These are phyloP conservation scores for Danio rerio DNA, from an alignment of 2,113 vertebrate species.

Conservation along the genomic window DNA sequence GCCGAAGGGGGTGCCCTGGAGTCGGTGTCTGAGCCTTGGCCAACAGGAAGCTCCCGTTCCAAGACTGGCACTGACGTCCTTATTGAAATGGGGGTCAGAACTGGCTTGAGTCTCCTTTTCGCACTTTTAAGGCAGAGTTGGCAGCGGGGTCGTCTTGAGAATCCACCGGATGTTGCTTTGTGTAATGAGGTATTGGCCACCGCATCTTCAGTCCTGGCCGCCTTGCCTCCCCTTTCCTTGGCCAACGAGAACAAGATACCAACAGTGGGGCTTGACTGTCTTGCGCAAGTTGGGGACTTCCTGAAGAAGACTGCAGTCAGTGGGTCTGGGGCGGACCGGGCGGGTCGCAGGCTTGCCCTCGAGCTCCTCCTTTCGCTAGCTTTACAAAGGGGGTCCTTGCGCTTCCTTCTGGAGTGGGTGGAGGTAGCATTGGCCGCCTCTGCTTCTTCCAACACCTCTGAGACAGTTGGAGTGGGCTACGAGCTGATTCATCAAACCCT, in stretches of 20 bases:
- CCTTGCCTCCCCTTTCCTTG: slow-evolving; percentile 79
- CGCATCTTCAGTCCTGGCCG: slow-evolving; percentile 76
- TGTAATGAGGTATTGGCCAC: slow-evolving; percentile 82
- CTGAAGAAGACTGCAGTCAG: slow-evolving; percentile 80
- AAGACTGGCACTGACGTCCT: slow-evolving; percentile 80
- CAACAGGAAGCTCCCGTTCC: slow-evolving; percentile 61
- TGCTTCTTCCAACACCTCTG: slow-evolving; percentile 58
- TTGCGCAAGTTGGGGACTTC: slow-evolving; percentile 79
- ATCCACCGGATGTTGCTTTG: slow-evolving; percentile 73
- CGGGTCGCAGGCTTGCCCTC: slow-evolving; percentile 75
- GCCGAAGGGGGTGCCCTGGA: slow-evolving; percentile 70
- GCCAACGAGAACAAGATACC: slow-evolving; percentile 84
- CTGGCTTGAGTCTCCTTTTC: slow-evolving; percentile 81
- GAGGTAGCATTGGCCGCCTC: slow-evolving; percentile 80
- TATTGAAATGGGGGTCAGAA: slow-evolving; percentile 84
- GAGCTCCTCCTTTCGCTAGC: slow-evolving; percentile 80
- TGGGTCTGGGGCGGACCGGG: slow-evolving; percentile 73
- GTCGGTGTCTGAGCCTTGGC: slow-evolving; percentile 67
- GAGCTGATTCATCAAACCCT: slow-evolving; percentile 79
- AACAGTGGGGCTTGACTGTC: slow-evolving; percentile 79
- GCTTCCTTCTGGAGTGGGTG: slow-evolving; percentile 83
- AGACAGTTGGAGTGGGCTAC: slow-evolving; percentile 70
- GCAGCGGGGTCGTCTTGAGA: slow-evolving; percentile 65
- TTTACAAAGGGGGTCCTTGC: slow-evolving; percentile 80
- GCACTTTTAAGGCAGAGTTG: slow-evolving; percentile 82